Base-by-base conservation (phyloP, 2,797 vertebrate species). In the Sandelia bainsii region DNA sequence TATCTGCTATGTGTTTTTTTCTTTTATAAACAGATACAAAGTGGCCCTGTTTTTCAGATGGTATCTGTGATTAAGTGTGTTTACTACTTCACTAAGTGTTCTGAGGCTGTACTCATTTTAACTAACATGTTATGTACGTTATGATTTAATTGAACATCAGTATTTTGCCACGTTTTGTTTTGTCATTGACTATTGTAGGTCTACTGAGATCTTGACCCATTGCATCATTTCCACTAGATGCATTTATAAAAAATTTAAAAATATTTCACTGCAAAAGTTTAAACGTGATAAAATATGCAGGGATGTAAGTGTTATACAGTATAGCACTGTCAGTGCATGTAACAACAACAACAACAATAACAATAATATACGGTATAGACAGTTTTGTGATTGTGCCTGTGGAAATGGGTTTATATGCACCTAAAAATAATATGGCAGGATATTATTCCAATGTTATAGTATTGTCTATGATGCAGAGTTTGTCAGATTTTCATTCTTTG, bases 1-100 rank as follows among this genome's bases (percentile, higher is more conserved):
- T 61, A 51, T 65, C 6, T 39, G 22, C 48, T 34, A 27, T 51
- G n/a, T 51, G 11, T 32, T 42, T 39, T 61, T 69, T 32, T 83
- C 66, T 73, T 59, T 25, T 75, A 75, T 80, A 75, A 81, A 80
- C 13, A 6, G 2, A 62, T 73, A 40, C 27, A 78, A 65, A 69
- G 62, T 72, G 59, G 13, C 27, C 22, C 22, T 0, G 23, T 65
- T 66, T 75, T 50, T 81, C 40, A 60, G 39, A 37, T 27, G 19
- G 75, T 52, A n/a, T 45, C 7, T 62, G n/a, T 65, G 48, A 25
- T 27, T 16, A 66, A 8, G 11, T 60, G 42, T 72, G 49, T 69
- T 67, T 53, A 69, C 29, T 50, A 37, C 32, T 42, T 29, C 17
- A 58, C 46, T 32, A 37, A 62, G 53, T 57, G 29, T 63, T 75